A percentile compares a stretch with the other conserved stretches of the same genome.
phyloP scores from a whole-genome alignment of 1,140 invertebrate species.

The Pseudomyrmex dendroicus region DNA sequence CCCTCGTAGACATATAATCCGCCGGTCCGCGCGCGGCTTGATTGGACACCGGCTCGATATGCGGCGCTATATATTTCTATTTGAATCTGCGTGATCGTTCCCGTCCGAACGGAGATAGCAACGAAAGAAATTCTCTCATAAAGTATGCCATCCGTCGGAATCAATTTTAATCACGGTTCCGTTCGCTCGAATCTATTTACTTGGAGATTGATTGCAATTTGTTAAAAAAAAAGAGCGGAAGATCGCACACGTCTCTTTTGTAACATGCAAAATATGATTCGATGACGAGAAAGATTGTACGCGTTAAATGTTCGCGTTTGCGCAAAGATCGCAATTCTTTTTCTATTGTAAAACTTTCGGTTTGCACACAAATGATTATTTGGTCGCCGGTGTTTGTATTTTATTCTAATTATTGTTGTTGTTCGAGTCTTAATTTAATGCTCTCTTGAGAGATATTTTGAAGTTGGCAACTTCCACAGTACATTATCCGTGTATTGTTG shows the following conservation, averaged over 20 bases:
- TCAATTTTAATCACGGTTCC: slow-evolving; percentile 57
- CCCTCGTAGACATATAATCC: slow-evolving; percentile 52
- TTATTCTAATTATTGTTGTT: no score
- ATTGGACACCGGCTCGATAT: slow-evolving; percentile 9
- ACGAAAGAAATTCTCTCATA: slow-evolving; percentile 55
- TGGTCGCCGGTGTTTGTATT: not conserved
- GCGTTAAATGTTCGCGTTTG: slow-evolving; percentile 11
- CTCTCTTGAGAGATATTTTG: not conserved
- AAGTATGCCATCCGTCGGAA: slow-evolving; percentile 49
- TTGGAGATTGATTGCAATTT: slow-evolving; percentile 48
- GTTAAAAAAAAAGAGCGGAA: not conserved
- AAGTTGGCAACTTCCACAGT: not conserved
- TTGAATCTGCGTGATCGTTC: slow-evolving; percentile 52
- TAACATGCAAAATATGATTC: slow-evolving; percentile 36
- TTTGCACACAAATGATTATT: not conserved
- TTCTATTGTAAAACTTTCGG: not conserved
- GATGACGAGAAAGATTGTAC: not conserved
- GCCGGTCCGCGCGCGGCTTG: slow-evolving; percentile 43
- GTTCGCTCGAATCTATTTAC: slow-evolving; percentile 53
- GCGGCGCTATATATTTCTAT: slow-evolving; percentile 33
- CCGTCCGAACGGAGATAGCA: slow-evolving; percentile 9
- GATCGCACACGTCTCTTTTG: not conserved
- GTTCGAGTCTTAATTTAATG: not conserved
- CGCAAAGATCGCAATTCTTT: not conserved
- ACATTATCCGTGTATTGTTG: not conserved